Evolutionary conservation across 2,113 vertebrate species (phyloP).

Genomic region (Cricetomys ansorgei): DNA sequence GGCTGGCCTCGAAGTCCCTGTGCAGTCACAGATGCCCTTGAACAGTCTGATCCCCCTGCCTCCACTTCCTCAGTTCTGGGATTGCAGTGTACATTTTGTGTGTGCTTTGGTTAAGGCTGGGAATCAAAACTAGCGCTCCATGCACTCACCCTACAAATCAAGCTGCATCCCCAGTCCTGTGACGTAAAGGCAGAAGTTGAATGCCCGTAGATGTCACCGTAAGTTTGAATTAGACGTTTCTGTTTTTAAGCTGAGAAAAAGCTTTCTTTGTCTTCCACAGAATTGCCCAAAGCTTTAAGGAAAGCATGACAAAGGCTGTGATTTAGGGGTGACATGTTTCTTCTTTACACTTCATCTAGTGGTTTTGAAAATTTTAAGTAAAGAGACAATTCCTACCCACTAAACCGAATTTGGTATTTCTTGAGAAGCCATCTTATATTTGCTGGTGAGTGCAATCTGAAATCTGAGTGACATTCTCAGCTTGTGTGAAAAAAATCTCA

Average conservation of each 20-base stretch:
- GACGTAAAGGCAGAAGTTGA: conserved; percentile 23
- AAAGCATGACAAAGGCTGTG: neutral
- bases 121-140: neutral
- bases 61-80: neutral
- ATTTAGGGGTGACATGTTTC: neutral
- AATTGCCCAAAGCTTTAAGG: neutral
- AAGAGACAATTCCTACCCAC: conserved; percentile 11
- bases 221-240: conserved; percentile 25
- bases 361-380: neutral
- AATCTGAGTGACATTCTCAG: conserved; percentile 33
- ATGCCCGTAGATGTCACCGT: conserved; percentile 20
- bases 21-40: neutral
- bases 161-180: neutral
- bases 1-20: neutral
- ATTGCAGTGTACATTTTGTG: neutral
- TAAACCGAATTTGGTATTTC: conserved; percentile 29
- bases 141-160: neutral
- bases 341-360: conserved; percentile 51
- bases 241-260: conserved; percentile 5
- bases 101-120: neutral
- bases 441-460: conserved; percentile 34
- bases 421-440: conserved; percentile 15
- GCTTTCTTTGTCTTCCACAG: neutral
- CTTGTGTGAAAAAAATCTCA: conserved; percentile 49
- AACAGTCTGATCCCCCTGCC: neutral